Evolutionary conservation across 1,140 invertebrate genomes (phyloP).

Genomic region (Calliopsis andreniformis): DNA sequence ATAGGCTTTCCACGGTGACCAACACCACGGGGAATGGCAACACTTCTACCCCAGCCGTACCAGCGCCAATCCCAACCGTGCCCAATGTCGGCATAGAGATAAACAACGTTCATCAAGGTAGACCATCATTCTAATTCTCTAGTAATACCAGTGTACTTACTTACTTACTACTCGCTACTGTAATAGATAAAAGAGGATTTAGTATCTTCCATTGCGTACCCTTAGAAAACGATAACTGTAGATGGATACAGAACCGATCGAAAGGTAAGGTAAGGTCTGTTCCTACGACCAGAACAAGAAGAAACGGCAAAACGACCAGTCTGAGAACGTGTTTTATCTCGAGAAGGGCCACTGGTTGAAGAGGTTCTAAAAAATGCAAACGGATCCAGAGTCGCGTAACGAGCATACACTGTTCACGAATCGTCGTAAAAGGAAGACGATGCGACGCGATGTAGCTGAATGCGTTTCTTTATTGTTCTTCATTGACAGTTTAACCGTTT

Average conservation of each 20-base stretch:
- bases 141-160: too few species aligned
- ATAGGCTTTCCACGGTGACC: conserved; percentile 54
- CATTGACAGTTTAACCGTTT: too few species aligned
- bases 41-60: conserved; percentile 52
- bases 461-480: too few species aligned
- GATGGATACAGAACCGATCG: too few species aligned
- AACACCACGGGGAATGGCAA: conserved; percentile 69
- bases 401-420: conserved; percentile 16
- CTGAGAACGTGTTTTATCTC: conserved; percentile 43
- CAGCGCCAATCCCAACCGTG: conserved; percentile 59
- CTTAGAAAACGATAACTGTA: too few species aligned
- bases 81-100: conserved; percentile 75
- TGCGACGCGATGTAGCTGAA: too few species aligned
- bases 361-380: conserved; percentile 52
- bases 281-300: conserved; percentile 7
- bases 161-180: too few species aligned
- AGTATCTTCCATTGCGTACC: too few species aligned
- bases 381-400: conserved; percentile 40
- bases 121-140: background rate
- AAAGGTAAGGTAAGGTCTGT: too few species aligned
- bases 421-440: conserved; percentile 20
- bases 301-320: too few species aligned
- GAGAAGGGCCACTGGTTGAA: background rate
- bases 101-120: conserved; percentile 76
- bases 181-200: too few species aligned